A percentile compares a stretch with the other conserved stretches of the same genome.
Conservation (phyloP, 2,888 invertebrate genomes). For the Athalia circularis region DNA sequence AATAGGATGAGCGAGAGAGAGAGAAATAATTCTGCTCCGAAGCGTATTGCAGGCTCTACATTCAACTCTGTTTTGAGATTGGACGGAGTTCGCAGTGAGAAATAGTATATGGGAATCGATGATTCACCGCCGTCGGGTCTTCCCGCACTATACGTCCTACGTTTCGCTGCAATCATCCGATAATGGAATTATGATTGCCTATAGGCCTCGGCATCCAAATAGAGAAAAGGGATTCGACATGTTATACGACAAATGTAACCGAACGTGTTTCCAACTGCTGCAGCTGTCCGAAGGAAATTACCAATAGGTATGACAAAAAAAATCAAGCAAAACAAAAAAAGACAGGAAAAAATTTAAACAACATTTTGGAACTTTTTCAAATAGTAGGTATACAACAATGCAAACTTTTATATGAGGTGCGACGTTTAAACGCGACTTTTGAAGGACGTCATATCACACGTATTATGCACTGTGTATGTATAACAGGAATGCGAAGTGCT, state of each 20-base stretch:
- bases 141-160: background rate
- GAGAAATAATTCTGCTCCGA: too few relatives aligned
- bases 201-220: background rate
- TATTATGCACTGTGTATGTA: slow-evolving; percentile 2
- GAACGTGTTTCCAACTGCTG: too few relatives aligned
- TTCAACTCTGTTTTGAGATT: background rate
- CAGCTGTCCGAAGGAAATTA: slow-evolving; percentile 16
- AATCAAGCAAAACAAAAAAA: background rate
- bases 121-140: background rate
- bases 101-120: slow-evolving; percentile 18
- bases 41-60: too few relatives aligned
- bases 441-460: slow-evolving; percentile 8
- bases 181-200: slow-evolving; percentile 36
- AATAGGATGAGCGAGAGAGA: too few relatives aligned
- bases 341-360: background rate
- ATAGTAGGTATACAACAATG: too few relatives aligned
- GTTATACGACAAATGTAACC: too few relatives aligned
- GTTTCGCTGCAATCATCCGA: slow-evolving; percentile 8
- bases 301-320: background rate
- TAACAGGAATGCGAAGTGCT: slow-evolving; percentile 20
- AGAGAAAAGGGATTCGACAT: too few relatives aligned
- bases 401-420: too few relatives aligned
- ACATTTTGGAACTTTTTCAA: too few relatives aligned
- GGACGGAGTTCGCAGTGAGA: background rate
- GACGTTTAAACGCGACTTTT: too few relatives aligned